Base-by-base conservation (phyloP, 64 coral and sea anemone genomes). In the Stichodactyla helianthus region DNA sequence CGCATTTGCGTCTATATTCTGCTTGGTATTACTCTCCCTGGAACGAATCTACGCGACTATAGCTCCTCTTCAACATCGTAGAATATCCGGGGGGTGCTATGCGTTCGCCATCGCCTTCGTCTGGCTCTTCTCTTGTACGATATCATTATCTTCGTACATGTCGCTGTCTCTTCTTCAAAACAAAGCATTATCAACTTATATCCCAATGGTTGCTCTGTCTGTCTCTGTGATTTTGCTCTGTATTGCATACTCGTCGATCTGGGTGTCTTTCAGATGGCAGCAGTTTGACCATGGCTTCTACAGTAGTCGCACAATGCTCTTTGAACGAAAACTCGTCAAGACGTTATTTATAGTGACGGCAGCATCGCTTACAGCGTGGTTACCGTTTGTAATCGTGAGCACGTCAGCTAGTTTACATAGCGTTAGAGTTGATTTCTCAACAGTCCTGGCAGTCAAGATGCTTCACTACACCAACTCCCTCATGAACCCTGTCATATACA, bases 41-140 rank as follows among this genome's bases (percentile, higher is more conserved):
- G 87, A 88, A 53, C 52, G 87, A n/a, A 58, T 87, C 11, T 88
- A 78, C 70, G 87, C 87, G 6, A 88, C 87, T 13, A 54, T 88
- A 27, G 58, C 53, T 12, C 87, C 87, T 55, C 70, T 77, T 16
- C 76, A 70, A 55, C 87, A 88, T 58, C 74, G 87, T 9, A 44
- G 56, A 11, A 57, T 79, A 28, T 50, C 87, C 13, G 77, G 59
- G 26, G 15, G 23, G 10, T 59, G 53, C 6, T 79, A 79, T 64
- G 31, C 14, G 23, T 55, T 88, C 20, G 23, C 77, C 15, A 88
- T 88, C 53, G 8, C 50, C 15, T 53, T 64, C 28, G 55, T 88
- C 9, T 88, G 87, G 87, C 10, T 67, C 16, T 7, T 64, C 9
- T 59, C 77, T 62, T 55, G 53, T 27, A 11, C 25, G 35, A 63